Base-by-base conservation (phyloP, 2,888 invertebrate species). In the Steinernema carpocapsae region DNA sequence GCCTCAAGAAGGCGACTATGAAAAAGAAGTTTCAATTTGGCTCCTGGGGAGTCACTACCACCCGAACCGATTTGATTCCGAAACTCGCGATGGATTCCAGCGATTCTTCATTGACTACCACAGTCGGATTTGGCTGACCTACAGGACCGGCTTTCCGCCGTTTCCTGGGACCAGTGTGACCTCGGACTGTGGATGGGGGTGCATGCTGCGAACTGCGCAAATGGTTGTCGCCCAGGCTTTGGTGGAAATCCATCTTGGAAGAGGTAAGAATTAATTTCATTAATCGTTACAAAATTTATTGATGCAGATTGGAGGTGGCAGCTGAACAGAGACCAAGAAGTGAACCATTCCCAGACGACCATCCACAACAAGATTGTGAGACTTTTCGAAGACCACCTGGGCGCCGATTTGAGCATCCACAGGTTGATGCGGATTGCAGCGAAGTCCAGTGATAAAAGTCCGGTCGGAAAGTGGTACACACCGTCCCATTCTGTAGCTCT, bases 131-230 rank as follows among this genome's bases (percentile, higher is more conserved):
- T 83, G 81, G 80, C 78, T 94, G 89, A 94, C 94, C 1, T 94
- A 94, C 87, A 90, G 94, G 75, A 91, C 79, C 4, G 79, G 77
- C n/a, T 82, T 84, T 45, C 22, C 76, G 1, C 76, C 83, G 1
- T 72, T 84, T 29, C 71, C 76, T 32, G 75, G 78, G 10, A 74
- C 78, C 3, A 76, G 76, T 71, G 76, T 93, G 82, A 94, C 93
- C 0, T 92, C 94, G 2, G 95, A 95, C 88, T 94, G 94, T 88
- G 95, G 95, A 2, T 95, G 95, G 95, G 95, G 95, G 0, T 95
- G 95, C 86, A 92, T 92, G 92, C 83, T 92, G 29, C 91, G 95
- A 71, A 93, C 93, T 88, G 94, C 94, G 10, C 95, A 95, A 89
- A 95, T 95, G 95, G 90, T 95, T 88, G 89, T 95, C 76, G 94